Evolutionary conservation across 2,797 vertebrate genomes (phyloP).

Genomic region (Oryzias sinensis): DNA sequence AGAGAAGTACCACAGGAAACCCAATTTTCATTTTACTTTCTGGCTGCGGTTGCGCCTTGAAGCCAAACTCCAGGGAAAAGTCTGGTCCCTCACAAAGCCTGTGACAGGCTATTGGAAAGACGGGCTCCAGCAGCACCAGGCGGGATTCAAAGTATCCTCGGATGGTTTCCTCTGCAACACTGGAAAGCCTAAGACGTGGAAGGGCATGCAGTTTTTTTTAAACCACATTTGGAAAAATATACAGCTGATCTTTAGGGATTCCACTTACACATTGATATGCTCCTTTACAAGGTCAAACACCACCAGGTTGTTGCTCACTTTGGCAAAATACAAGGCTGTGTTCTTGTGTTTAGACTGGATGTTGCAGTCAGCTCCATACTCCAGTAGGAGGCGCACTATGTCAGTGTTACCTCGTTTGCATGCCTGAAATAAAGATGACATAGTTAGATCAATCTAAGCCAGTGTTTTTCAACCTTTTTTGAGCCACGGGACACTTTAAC

Average conservation of each 20-base stretch:
- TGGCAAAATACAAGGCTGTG: constrained; percentile 89
- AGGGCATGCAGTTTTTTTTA: not conserved
- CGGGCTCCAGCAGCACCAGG: constrained; percentile 86
- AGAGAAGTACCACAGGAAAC: no score
- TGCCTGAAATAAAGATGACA: constrained; percentile 73
- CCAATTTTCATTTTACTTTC: constrained; percentile 78
- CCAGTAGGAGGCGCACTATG: constrained; percentile 92
- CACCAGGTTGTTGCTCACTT: constrained; percentile 86
- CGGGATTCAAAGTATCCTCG: constrained; percentile 90
- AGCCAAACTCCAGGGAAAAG: constrained; percentile 90
- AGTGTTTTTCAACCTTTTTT: no score
- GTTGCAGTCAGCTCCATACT: constrained; percentile 93
- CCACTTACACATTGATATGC: constrained; percentile 88
- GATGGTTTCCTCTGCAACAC: constrained; percentile 91
- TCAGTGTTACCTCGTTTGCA: constrained; percentile 95
- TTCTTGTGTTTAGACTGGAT: constrained; percentile 93
- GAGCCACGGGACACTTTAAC: no score
- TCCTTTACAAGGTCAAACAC: constrained; percentile 90
- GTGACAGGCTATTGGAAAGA: constrained; percentile 94
- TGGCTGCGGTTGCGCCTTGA: constrained; percentile 84
- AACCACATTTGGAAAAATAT: no score
- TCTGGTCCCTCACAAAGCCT: constrained; percentile 94
- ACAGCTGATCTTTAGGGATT: not conserved
- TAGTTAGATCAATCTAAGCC: not conserved
- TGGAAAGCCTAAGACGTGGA: constrained; percentile 78